phyloP scores from a whole-genome alignment of 1,140 invertebrate genomes.

The Drosophila quadrilineata region DNA sequence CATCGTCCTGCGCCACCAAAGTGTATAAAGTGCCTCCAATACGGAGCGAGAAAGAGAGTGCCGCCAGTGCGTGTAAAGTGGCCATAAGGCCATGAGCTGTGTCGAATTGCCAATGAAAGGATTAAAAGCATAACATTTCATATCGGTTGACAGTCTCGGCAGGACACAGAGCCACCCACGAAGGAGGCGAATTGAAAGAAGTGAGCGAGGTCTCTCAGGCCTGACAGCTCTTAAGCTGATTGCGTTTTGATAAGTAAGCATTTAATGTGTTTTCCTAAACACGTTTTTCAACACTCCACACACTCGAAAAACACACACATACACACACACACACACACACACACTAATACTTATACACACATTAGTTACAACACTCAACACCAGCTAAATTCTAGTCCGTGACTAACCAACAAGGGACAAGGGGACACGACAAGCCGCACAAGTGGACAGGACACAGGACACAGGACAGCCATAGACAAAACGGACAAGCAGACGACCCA shows the following conservation, averaged over 20 bases:
- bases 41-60: too few relatives aligned
- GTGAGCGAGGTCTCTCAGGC: too few relatives aligned
- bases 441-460: background rate
- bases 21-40: background rate
- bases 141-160: conserved; percentile 48
- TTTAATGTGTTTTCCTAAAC: conserved; percentile 79
- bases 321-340: conserved; percentile 5
- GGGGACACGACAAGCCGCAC: background rate
- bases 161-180: background rate
- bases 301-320: conserved; percentile 6
- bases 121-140: conserved; percentile 68
- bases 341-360: conserved; percentile 23
- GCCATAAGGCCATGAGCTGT: conserved; percentile 37
- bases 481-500: conserved; percentile 40
- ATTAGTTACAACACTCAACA: too few relatives aligned
- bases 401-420: conserved; percentile 27
- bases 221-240: conserved; percentile 67
- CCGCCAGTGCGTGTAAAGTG: conserved; percentile 38
- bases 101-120: conserved; percentile 55
- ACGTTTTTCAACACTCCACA: conserved; percentile 48
- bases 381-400: conserved; percentile 15
- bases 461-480: background rate
- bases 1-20: background rate
- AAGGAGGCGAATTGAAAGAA: conserved; percentile 6
- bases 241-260: conserved; percentile 73